These are phyloP conservation scores for Drosophila ficusphila DNA, from an alignment of 1,140 invertebrate species.

Conservation along the genomic window DNA sequence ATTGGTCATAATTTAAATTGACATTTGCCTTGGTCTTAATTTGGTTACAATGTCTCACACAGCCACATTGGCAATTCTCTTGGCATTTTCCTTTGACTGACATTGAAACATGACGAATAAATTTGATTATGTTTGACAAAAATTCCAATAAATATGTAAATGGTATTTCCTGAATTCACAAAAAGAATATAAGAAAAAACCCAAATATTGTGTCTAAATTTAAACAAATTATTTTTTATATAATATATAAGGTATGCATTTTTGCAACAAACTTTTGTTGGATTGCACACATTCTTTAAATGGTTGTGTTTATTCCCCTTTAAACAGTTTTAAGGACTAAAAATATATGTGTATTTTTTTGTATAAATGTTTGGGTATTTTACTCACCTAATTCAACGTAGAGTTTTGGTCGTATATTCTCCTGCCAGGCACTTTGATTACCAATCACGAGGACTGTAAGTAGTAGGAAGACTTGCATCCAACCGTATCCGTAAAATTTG, in stretches of 20 bases:
- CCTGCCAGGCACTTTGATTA: conserved; percentile 89
- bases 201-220: neutral
- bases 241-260: too few species aligned
- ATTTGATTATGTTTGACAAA: conserved; percentile 13
- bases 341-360: too few species aligned
- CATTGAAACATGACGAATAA: conserved; percentile 2
- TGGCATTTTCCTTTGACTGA: conserved; percentile 5
- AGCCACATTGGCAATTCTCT: conserved; percentile 3
- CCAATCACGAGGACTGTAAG: conserved; percentile 83
- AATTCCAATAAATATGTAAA: conserved; percentile 20
- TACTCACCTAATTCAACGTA: conserved; percentile 93
- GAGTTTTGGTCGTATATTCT: conserved; percentile 94
- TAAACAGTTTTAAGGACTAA: too few species aligned
- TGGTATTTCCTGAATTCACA: conserved; percentile 1
- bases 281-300: too few species aligned
- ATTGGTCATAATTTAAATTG: conserved; percentile 68
- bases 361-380: neutral
- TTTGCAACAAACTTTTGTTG: too few species aligned
- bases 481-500: conserved; percentile 46
- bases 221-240: neutral
- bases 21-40: conserved; percentile 56
- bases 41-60: conserved; percentile 14
- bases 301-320: too few species aligned
- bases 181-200: neutral
- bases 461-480: conserved; percentile 83